Conservation (phyloP, 1,140 invertebrate species). For the Thaumatotibia leucotreta region DNA sequence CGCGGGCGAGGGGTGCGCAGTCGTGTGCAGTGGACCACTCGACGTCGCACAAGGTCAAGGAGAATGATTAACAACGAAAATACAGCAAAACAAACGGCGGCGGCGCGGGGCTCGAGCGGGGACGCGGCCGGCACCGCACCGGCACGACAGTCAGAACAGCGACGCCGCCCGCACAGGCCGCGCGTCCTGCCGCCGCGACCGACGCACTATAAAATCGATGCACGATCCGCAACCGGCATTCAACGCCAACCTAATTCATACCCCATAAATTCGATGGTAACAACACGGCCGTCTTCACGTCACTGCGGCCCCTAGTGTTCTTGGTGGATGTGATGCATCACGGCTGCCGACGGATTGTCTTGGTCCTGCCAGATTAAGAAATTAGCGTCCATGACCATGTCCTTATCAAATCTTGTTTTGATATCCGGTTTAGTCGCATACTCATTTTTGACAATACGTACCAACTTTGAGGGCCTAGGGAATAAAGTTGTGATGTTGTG, state of each 20-base stretch:
- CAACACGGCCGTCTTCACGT: slow-evolving; percentile 39
- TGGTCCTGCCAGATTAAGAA: slow-evolving; percentile 30
- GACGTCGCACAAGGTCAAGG: slow-evolving; percentile 75
- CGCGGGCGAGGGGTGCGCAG: slow-evolving; percentile 66
- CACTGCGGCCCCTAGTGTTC: slow-evolving; percentile 36
- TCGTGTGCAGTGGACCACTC: slow-evolving; percentile 76
- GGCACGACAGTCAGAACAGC: slow-evolving; percentile 56
- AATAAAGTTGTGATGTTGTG: slow-evolving; percentile 55
- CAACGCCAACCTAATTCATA: slow-evolving; percentile 42
- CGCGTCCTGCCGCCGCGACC: slow-evolving; percentile 51
- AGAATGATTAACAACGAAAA: slow-evolving; percentile 77
- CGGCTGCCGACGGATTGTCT: slow-evolving; percentile 27
- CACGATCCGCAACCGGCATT: slow-evolving; percentile 63
- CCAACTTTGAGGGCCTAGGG: background rate
- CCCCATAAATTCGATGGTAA: slow-evolving; percentile 51
- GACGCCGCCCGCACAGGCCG: slow-evolving; percentile 62
- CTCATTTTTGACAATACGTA: background rate
- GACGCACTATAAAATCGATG: slow-evolving; percentile 71
- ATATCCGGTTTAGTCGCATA: background rate
- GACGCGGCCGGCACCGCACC: slow-evolving; percentile 44
- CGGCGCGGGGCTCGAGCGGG: slow-evolving; percentile 53
- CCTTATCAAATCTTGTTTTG: background rate
- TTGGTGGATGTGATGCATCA: slow-evolving; percentile 42
- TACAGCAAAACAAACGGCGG: slow-evolving; percentile 75
- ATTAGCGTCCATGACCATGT: slow-evolving; percentile 11